phyloP scores from a whole-genome alignment of 2,113 vertebrate species.

The Rousettus leschenaultii region DNA sequence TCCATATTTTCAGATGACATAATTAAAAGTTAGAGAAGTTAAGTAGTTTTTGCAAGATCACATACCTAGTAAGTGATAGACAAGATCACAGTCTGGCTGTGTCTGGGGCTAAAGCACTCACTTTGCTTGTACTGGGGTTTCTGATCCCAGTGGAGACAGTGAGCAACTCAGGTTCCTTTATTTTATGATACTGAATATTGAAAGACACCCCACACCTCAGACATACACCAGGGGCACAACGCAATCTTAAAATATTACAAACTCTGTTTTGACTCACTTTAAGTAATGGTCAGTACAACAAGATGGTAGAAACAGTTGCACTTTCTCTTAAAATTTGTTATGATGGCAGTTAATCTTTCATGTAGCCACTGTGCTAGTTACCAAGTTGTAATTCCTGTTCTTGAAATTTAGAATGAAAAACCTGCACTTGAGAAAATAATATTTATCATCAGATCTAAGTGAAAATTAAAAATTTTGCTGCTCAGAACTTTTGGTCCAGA shows the following conservation, averaged over 20 bases:
- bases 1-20: neutral
- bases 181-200: neutral
- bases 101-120: neutral
- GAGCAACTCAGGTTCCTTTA: neutral
- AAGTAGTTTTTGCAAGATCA: neutral
- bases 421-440: neutral
- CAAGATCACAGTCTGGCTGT: neutral
- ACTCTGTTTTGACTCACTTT: conserved; percentile 7
- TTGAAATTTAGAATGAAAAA: conserved; percentile 33
- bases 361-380: neutral
- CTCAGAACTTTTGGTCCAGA: conserved; percentile 13
- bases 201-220: neutral
- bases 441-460: conserved; percentile 28
- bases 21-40: neutral
- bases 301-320: neutral
- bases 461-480: conserved; percentile 18
- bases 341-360: neutral
- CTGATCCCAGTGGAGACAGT: neutral
- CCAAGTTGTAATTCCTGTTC: neutral
- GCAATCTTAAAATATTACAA: neutral
- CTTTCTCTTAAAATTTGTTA: neutral
- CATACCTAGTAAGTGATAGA: neutral
- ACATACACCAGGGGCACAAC: neutral
- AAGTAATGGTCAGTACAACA: neutral
- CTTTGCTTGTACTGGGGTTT: neutral